phyloP scores from a whole-genome alignment of 2,113 vertebrate species.

The Hippocampus mohnikei region DNA sequence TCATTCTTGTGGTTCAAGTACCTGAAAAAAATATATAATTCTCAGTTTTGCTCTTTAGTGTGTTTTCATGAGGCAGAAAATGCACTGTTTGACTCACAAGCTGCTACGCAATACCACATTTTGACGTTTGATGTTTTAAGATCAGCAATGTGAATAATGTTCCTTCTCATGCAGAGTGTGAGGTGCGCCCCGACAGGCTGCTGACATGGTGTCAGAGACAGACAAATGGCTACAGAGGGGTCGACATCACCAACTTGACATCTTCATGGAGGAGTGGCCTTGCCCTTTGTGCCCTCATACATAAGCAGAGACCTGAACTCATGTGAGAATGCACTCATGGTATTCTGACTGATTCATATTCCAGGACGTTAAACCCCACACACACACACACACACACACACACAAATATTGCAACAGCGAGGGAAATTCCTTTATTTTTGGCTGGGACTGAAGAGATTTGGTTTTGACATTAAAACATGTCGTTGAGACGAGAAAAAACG shows the following conservation, averaged over 20 bases:
- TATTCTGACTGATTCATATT: not conserved
- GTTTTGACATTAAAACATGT: not conserved
- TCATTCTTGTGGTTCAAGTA: too few relatives aligned
- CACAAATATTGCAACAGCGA: too few relatives aligned
- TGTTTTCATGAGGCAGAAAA: too few relatives aligned
- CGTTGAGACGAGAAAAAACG: too few relatives aligned
- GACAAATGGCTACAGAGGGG: constrained; percentile 82
- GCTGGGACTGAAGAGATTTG: not conserved
- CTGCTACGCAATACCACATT: too few relatives aligned
- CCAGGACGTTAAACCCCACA: not conserved
- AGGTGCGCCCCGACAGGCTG: constrained; percentile 82
- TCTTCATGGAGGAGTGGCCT: constrained; percentile 88
- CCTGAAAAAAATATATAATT: too few relatives aligned
- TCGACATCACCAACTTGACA: constrained; percentile 80
- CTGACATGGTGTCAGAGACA: constrained; percentile 94
- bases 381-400: too few relatives aligned
- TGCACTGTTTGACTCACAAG: too few relatives aligned
- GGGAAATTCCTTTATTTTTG: too few relatives aligned
- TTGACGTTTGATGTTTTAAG: not conserved
- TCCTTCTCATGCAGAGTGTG: constrained; percentile 78
- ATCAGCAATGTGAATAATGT: not conserved
- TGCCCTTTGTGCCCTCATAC: constrained; percentile 89
- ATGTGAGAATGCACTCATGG: constrained; percentile 59
- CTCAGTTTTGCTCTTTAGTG: too few relatives aligned
- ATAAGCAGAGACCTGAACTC: constrained; percentile 86